These are phyloP conservation scores for Drosophila subpulchrella DNA, from an alignment of 1,140 invertebrate species.

Conservation along the genomic window DNA sequence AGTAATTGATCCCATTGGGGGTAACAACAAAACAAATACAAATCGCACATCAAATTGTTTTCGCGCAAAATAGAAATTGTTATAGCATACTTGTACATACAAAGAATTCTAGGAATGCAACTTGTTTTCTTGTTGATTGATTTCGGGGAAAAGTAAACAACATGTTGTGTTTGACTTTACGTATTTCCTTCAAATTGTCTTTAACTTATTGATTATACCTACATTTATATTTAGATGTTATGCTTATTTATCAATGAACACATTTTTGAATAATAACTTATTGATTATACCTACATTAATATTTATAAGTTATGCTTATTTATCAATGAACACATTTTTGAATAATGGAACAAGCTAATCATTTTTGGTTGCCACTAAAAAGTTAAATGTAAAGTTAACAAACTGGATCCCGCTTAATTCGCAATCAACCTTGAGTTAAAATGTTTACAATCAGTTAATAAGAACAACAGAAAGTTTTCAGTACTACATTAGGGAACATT, in stretches of 20 bases:
- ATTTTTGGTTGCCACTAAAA: no score
- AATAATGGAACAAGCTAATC: no score
- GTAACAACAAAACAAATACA: slow-evolving; percentile 14
- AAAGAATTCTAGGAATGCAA: background rate
- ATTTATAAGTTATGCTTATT: no score
- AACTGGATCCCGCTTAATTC: no score
- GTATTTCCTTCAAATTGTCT: background rate
- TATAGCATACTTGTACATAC: slow-evolving; percentile 4
- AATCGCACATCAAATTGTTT: slow-evolving; percentile 36
- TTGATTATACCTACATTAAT: no score
- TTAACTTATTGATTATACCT: background rate
- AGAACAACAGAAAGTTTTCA: background rate
- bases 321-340: no score
- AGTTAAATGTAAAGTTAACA: no score
- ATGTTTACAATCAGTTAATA: background rate
- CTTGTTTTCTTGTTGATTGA: slow-evolving; percentile 4
- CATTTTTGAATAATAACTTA: no score
- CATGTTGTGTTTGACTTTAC: background rate
- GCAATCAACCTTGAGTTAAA: background rate
- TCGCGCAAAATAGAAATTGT: slow-evolving; percentile 18
- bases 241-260: no score
- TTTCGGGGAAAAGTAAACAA: background rate
- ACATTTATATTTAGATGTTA: no score
- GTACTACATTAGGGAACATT: background rate
- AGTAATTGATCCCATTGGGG: slow-evolving; percentile 35